phyloP scores from a whole-genome alignment of 2,113 vertebrate species.

The Azemiops feae region DNA sequence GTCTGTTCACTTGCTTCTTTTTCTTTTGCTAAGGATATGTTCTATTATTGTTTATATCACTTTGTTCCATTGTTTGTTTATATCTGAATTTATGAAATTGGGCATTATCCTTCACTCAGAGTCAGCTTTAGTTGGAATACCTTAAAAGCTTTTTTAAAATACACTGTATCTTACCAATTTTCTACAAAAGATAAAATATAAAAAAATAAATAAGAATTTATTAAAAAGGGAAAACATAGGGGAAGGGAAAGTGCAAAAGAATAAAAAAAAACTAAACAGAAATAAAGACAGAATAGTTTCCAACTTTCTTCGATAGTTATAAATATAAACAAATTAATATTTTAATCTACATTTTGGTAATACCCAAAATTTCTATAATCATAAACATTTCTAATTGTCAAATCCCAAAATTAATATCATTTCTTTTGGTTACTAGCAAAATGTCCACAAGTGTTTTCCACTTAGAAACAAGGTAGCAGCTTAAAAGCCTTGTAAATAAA shows the following conservation, averaged over 20 bases:
- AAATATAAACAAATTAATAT: background rate
- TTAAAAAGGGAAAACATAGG: background rate
- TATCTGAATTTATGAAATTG: background rate
- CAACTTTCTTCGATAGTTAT: background rate
- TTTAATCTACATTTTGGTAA: background rate
- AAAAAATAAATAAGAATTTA: background rate
- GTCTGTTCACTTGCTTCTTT: background rate
- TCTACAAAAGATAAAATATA: background rate
- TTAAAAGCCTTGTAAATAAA: background rate
- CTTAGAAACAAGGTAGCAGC: background rate
- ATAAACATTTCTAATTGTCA: background rate
- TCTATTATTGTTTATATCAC: background rate
- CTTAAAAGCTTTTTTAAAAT: background rate
- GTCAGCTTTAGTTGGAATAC: background rate
- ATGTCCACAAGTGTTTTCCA: background rate
- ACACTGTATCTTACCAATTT: background rate
- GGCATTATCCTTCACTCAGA: background rate
- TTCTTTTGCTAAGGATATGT: background rate
- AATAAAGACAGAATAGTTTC: background rate
- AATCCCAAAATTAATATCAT: background rate
- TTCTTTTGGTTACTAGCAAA: background rate
- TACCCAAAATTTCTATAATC: background rate
- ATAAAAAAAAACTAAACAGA: background rate
- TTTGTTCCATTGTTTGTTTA: background rate
- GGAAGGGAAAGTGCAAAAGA: background rate